These are phyloP conservation scores for Pangasianodon gigas DNA, from an alignment of 2,113 vertebrate genomes.

Conservation along the genomic window DNA sequence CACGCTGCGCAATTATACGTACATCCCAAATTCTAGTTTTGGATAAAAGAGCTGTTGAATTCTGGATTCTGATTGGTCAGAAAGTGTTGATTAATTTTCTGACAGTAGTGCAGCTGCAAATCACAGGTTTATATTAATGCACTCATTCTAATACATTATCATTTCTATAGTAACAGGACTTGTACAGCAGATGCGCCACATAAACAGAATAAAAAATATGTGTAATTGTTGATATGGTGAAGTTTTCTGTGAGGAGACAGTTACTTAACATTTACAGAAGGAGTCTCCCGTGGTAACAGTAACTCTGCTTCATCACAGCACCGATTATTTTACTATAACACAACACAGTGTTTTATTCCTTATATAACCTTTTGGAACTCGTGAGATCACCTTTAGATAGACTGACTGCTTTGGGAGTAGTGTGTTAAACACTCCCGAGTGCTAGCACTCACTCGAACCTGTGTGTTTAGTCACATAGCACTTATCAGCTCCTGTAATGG, in stretches of 20 bases:
- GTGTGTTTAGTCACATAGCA: not conserved
- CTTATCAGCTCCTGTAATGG: not conserved
- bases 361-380: not conserved
- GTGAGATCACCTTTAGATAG: not conserved
- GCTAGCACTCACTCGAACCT: not conserved
- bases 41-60: not conserved
- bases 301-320: not conserved
- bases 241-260: not conserved
- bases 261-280: not conserved
- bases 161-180: not conserved
- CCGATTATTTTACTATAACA: not conserved
- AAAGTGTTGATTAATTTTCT: not conserved
- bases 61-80: not conserved
- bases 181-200: not conserved
- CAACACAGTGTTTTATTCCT: not conserved
- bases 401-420: not conserved
- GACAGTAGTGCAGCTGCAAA: not conserved
- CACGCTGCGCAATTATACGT: not conserved
- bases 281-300: not conserved
- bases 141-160: not conserved
- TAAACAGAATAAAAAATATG: not conserved
- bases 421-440: not conserved
- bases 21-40: not conserved
- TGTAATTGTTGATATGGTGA: not conserved
- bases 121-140: not conserved